Percentiles rank a stretch among this genome's conserved stretches.
phyloP scores from a whole-genome alignment of 2,888 invertebrate genomes.

The Tenthredo livida region DNA sequence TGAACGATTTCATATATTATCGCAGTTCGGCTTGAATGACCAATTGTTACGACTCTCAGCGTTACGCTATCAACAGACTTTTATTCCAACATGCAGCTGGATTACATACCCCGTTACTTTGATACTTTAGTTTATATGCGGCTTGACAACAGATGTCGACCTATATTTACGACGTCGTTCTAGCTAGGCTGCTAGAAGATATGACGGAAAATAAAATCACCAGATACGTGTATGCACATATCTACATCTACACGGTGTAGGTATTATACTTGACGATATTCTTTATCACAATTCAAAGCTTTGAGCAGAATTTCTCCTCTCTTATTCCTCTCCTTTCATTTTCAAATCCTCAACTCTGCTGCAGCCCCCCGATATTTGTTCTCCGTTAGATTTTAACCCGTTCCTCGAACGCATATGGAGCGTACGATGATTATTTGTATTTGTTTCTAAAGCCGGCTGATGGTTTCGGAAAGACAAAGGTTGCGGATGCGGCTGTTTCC shows the following conservation, averaged over 20 bases:
- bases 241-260: neutral
- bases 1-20: neutral
- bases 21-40: neutral
- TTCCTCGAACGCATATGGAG: neutral
- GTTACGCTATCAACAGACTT: neutral
- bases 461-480: slow-evolving; percentile 17
- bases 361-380: neutral
- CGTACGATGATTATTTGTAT: neutral
- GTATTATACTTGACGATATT: neutral
- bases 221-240: neutral
- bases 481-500: slow-evolving; percentile 18
- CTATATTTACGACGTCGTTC: slow-evolving; percentile 17
- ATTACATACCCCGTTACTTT: slow-evolving; percentile 13
- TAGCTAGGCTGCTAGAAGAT: neutral
- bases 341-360: neutral
- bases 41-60: slow-evolving; percentile 20
- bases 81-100: neutral
- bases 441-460: neutral
- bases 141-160: slow-evolving; percentile 10
- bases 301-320: neutral
- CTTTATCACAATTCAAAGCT: neutral
- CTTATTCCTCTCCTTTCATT: neutral
- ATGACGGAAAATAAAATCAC: neutral
- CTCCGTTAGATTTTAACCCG: neutral
- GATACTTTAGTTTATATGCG: neutral